phyloP scores from a whole-genome alignment of 2,797 vertebrate species.

The Poliocrania exsul region DNA sequence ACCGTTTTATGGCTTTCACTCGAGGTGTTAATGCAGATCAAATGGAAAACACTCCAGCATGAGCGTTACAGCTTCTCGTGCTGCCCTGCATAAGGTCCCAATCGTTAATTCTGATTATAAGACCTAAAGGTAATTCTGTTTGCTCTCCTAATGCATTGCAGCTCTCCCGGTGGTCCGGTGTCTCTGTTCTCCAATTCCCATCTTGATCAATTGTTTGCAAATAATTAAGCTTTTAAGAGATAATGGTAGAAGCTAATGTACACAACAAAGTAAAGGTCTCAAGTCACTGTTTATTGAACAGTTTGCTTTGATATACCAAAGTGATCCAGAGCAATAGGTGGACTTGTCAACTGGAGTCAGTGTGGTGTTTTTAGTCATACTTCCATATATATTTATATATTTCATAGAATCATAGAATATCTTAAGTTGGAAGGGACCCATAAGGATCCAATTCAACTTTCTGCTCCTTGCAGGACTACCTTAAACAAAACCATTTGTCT shows the following conservation, averaged over 20 bases:
- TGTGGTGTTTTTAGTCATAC: background rate
- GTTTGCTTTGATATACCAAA: conserved; percentile 76
- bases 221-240: conserved; percentile 88
- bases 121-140: conserved; percentile 83
- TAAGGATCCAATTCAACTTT: background rate
- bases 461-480: background rate
- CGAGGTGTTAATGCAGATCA: conserved; percentile 85
- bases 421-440: background rate
- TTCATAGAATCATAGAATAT: background rate
- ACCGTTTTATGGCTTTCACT: conserved; percentile 79
- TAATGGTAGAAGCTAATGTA: conserved; percentile 81
- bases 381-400: background rate
- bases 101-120: conserved; percentile 81
- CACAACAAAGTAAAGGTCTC: conserved; percentile 77
- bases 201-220: conserved; percentile 88
- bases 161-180: conserved; percentile 75
- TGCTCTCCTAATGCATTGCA: conserved; percentile 81
- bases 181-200: conserved; percentile 82
- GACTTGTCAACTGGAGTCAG: conserved; percentile 23
- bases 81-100: conserved; percentile 49
- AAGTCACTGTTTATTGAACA: conserved; percentile 69
- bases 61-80: conserved; percentile 61
- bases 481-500: background rate
- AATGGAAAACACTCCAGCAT: conserved; percentile 80
- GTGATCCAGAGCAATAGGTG: conserved; percentile 58